These are phyloP conservation scores for Ciona savignyi DNA, from an alignment of 23 tunicate genomes.

Conservation along the genomic window DNA sequence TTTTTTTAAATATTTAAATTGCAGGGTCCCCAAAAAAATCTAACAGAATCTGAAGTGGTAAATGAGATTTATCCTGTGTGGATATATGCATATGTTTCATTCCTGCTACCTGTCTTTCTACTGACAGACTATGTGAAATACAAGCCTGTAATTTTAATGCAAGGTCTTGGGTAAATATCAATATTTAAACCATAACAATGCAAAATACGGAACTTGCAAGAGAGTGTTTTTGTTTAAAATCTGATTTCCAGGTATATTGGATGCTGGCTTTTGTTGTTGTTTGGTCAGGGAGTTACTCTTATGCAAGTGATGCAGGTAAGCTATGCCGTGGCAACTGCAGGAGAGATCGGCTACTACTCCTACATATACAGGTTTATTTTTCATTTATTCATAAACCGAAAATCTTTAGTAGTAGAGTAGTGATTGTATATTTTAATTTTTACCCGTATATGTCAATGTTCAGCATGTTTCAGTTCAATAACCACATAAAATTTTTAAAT, in stretches of 20 bases:
- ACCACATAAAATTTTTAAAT: too few relatives aligned
- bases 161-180: conserved; percentile 61
- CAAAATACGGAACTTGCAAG: not conserved
- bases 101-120: conserved; percentile 65
- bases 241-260: conserved; percentile 35
- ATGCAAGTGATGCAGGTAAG: conserved; percentile 83
- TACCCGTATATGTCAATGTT: not conserved
- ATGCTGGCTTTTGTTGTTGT: conserved; percentile 63
- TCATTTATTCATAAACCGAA: not conserved
- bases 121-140: conserved; percentile 76
- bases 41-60: conserved; percentile 60
- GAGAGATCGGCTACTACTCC: conserved; percentile 84
- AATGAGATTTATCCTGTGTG: conserved; percentile 87
- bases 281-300: conserved; percentile 41
- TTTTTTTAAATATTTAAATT: not conserved
- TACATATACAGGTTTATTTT: conserved; percentile 74
- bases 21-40: conserved; percentile 58
- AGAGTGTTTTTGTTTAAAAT: not conserved
- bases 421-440: too few relatives aligned
- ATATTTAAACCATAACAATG: not conserved
- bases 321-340: conserved; percentile 79
- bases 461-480: too few relatives aligned
- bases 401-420: too few relatives aligned
- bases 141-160: conserved; percentile 76
- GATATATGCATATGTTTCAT: conserved; percentile 74